Evolutionary conservation across 2,888 invertebrate genomes (phyloP).

Genomic region (Flexamia atlantica): DNA sequence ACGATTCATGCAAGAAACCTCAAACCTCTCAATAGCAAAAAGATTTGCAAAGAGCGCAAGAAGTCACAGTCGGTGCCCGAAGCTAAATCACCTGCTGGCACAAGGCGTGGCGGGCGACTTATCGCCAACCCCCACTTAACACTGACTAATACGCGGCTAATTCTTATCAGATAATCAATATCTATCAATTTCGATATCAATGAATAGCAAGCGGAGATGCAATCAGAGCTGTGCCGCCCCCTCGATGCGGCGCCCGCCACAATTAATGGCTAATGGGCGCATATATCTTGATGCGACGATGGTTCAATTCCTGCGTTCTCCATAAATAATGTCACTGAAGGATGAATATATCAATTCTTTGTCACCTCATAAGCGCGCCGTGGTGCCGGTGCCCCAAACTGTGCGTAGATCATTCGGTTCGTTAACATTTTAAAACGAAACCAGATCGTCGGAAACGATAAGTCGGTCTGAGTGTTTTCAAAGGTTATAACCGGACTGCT

Average conservation of each 20-base stretch:
- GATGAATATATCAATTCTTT: constrained; percentile 46
- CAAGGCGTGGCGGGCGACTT: constrained; percentile 34
- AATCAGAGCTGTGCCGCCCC: constrained; percentile 32
- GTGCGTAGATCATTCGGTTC: constrained; percentile 9
- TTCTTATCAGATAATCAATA: constrained; percentile 46
- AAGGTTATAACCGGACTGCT: no score
- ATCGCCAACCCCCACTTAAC: constrained; percentile 30
- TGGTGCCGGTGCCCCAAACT: not conserved
- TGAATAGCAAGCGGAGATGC: constrained; percentile 52
- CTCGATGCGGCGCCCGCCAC: not conserved
- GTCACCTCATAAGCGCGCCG: constrained; percentile 26
- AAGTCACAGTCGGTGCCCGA: no score
- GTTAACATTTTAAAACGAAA: not conserved
- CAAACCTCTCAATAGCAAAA: no score
- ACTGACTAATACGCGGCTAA: constrained; percentile 28
- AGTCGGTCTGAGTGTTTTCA: not conserved
- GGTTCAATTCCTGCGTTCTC: constrained; percentile 45
- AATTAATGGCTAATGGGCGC: constrained; percentile 46
- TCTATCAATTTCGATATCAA: constrained; percentile 44
- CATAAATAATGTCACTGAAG: constrained; percentile 30
- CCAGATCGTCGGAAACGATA: not conserved
- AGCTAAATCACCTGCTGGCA: no score
- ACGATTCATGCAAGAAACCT: no score
- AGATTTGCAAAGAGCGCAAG: no score
- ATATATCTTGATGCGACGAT: constrained; percentile 57